These are phyloP conservation scores for Brenthis hecate DNA, from an alignment of 2,888 invertebrate genomes.

Conservation along the genomic window DNA sequence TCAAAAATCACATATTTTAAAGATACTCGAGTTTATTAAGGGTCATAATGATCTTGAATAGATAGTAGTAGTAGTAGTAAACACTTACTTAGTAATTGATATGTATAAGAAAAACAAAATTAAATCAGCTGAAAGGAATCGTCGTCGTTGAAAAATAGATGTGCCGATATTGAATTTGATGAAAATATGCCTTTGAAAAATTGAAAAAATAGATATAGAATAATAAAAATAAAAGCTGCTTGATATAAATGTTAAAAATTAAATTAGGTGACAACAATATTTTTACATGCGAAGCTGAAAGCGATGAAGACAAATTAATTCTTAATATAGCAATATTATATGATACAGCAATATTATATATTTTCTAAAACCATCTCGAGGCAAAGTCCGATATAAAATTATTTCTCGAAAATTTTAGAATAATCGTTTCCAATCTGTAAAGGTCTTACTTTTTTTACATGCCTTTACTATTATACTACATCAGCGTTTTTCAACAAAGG, in stretches of 20 bases:
- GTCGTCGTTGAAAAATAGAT: no score
- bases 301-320: background rate
- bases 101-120: no score
- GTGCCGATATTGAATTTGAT: no score
- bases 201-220: background rate
- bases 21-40: no score
- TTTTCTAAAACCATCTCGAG: background rate
- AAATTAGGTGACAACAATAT: background rate
- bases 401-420: background rate
- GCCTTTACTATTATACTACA: constrained; percentile 3
- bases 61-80: no score
- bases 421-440: no score
- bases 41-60: no score
- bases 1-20: no score
- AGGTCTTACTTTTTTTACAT: background rate
- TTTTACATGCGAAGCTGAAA: constrained; percentile 4
- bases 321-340: no score
- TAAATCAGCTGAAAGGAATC: no score
- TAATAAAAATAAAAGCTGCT: background rate
- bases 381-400: background rate
- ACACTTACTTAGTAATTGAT: no score
- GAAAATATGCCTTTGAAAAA: no score
- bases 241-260: background rate
- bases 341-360: background rate
- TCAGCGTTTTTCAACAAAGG: constrained; percentile 4